Evolutionary conservation across 2,888 invertebrate genomes (phyloP).

Genomic region (Caenorhabditis imperialis): DNA sequence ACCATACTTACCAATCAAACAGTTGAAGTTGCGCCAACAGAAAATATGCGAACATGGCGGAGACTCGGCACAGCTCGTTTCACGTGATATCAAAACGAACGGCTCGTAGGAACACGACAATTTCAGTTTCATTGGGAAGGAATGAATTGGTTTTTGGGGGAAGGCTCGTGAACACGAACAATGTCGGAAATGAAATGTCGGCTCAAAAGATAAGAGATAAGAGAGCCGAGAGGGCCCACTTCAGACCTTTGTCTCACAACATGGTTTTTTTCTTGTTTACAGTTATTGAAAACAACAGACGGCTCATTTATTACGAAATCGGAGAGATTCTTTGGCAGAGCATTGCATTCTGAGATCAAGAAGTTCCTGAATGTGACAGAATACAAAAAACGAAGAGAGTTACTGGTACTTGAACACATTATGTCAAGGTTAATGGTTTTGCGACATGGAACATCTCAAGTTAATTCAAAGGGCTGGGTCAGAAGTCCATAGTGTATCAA

Average conservation of each 20-base stretch:
- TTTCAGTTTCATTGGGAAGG: slow-evolving; percentile 2
- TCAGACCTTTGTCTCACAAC: slow-evolving; percentile 23
- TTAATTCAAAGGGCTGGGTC: slow-evolving; percentile 29
- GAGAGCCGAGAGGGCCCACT: no score
- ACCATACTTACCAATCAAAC: slow-evolving; percentile 57
- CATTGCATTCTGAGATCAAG: no score
- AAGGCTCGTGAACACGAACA: slow-evolving; percentile 33
- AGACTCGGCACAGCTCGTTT: slow-evolving; percentile 59
- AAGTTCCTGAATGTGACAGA: no score
- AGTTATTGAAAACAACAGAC: neutral
- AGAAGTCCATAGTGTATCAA: no score
- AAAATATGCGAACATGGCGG: slow-evolving; percentile 64
- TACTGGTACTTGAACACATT: no score
- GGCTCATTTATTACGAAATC: no score
- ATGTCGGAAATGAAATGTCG: slow-evolving; percentile 37
- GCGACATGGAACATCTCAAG: slow-evolving; percentile 16
- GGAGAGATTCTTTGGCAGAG: no score
- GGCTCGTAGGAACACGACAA: slow-evolving; percentile 55
- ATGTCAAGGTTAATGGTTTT: slow-evolving; percentile 46
- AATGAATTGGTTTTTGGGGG: neutral
- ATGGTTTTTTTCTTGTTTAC: slow-evolving; percentile 13
- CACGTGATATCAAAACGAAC: slow-evolving; percentile 54
- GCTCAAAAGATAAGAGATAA: slow-evolving; percentile 35
- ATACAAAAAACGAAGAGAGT: no score
- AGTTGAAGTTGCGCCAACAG: slow-evolving; percentile 58